Evolutionary conservation across 2,888 invertebrate genomes (phyloP).

Genomic region (Plemyria rubiginata): DNA sequence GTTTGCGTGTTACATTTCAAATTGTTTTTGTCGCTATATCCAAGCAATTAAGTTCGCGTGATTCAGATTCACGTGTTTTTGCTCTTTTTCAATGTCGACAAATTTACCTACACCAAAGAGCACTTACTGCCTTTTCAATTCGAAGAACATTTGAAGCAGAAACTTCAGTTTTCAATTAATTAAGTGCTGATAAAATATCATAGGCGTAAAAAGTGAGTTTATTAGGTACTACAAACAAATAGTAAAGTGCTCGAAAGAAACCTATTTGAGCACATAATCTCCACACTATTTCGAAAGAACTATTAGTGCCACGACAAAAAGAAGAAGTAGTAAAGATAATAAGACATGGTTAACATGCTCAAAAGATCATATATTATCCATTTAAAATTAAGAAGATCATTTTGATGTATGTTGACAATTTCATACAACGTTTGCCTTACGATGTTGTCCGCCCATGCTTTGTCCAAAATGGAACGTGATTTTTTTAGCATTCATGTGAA

Average conservation of each 20-base stretch:
- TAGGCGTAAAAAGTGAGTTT: not conserved
- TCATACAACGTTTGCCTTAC: not conserved
- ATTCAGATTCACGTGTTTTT: conserved; percentile 64
- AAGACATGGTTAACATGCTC: too few species aligned
- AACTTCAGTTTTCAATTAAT: conserved; percentile 10
- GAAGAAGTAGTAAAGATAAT: too few species aligned
- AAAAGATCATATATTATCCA: too few species aligned
- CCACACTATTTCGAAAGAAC: too few species aligned
- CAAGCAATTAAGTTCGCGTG: conserved; percentile 77
- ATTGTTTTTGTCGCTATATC: conserved; percentile 74
- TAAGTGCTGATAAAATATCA: conserved; percentile 4
- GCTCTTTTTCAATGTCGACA: conserved; percentile 28
- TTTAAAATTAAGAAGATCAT: too few species aligned
- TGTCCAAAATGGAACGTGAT: conserved; percentile 4
- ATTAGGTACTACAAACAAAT: not conserved
- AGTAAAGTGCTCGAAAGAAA: too few species aligned
- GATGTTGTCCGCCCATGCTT: conserved; percentile 3
- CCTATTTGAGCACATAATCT: too few species aligned
- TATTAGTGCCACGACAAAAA: too few species aligned
- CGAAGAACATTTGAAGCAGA: not conserved
- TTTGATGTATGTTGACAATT: too few species aligned
- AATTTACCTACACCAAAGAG: not conserved
- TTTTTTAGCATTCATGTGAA: conserved; percentile 23
- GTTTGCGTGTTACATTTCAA: conserved; percentile 73
- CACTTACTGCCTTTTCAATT: conserved; percentile 11